phyloP scores from a whole-genome alignment of 2,888 invertebrate genomes.

The Bugulina stolonifera region DNA sequence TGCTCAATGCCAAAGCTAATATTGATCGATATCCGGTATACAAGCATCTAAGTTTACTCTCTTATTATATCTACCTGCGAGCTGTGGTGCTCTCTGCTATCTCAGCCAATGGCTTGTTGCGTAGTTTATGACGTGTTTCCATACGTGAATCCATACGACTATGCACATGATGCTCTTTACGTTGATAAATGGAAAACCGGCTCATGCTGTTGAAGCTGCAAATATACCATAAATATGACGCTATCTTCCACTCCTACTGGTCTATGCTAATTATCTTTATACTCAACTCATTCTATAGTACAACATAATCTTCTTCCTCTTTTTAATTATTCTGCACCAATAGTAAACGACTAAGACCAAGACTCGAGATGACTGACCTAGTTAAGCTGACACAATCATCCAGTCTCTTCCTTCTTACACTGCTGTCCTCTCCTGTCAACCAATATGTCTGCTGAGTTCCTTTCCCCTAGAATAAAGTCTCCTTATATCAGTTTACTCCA shows the following conservation, averaged over 20 bases:
- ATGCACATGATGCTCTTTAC: neutral
- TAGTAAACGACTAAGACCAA: too few relatives aligned
- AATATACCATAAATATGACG: too few relatives aligned
- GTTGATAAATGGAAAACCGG: neutral
- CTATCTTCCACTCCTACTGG: too few relatives aligned
- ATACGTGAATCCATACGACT: neutral
- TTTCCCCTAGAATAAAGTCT: constrained; percentile 49
- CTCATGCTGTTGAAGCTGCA: neutral
- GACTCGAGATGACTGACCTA: constrained; percentile 3
- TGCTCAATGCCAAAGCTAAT: too few relatives aligned
- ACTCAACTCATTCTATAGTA: too few relatives aligned
- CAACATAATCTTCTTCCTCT: too few relatives aligned
- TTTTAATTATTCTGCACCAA: too few relatives aligned
- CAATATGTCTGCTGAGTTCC: constrained; percentile 51
- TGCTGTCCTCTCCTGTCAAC: constrained; percentile 44
- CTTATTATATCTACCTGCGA: too few relatives aligned
- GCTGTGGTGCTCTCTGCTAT: neutral
- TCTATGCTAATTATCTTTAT: too few relatives aligned
- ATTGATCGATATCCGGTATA: too few relatives aligned
- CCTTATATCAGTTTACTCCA: too few relatives aligned
- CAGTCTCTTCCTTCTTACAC: constrained; percentile 35
- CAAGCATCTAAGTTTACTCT: too few relatives aligned
- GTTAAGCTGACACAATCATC: neutral
- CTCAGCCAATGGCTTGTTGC: neutral
- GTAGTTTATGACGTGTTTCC: neutral